These are phyloP conservation scores for Agapostemon virescens DNA, from an alignment of 2,888 invertebrate species.

Conservation along the genomic window DNA sequence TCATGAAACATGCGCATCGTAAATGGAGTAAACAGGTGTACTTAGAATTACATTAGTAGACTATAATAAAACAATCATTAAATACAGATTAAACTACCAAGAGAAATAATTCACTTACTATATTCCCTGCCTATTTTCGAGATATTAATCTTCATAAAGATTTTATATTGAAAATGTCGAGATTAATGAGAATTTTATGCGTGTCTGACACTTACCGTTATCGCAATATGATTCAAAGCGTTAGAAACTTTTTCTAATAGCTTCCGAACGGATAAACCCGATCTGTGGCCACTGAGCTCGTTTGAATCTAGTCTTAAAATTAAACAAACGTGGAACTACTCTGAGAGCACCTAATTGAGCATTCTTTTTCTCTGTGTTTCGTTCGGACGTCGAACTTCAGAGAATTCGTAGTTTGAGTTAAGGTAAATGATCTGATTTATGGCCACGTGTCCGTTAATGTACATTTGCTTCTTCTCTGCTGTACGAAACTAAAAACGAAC, in stretches of 20 bases:
- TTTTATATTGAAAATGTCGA: not conserved
- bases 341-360: conserved; percentile 36
- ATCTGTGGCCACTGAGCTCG: not conserved
- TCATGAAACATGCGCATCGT: not conserved
- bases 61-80: not conserved
- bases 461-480: not conserved
- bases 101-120: not conserved
- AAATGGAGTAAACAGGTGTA: not conserved
- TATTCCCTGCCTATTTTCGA: not conserved
- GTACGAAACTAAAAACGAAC: not conserved
- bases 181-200: not conserved
- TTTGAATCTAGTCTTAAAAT: conserved; percentile 32
- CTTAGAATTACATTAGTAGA: not conserved
- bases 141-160: not conserved
- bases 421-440: not conserved
- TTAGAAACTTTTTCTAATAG: not conserved
- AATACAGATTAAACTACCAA: not conserved
- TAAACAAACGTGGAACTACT: conserved; percentile 33
- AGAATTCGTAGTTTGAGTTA: conserved; percentile 15
- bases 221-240: not conserved
- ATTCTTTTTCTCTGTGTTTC: conserved; percentile 6
- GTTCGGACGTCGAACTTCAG: not conserved
- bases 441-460: not conserved
- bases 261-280: not conserved
- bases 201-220: not conserved